These are phyloP conservation scores for Hedychridium roseum DNA, from an alignment of 2,888 invertebrate genomes.

Conservation along the genomic window DNA sequence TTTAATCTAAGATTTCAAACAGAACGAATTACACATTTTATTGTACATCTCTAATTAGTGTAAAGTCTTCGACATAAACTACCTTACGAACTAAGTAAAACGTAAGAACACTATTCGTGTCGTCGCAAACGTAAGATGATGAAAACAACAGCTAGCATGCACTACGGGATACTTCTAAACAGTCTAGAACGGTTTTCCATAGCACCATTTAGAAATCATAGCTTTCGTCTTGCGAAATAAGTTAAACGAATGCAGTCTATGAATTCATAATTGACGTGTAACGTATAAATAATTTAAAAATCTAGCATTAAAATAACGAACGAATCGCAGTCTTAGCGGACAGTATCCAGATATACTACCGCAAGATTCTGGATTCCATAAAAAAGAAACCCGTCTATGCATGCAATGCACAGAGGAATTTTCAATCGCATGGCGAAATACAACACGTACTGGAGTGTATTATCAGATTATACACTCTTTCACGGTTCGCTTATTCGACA, in stretches of 20 bases:
- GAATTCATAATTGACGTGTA: neutral
- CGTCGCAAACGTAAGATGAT: slow-evolving; percentile 14
- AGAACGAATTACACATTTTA: slow-evolving; percentile 13
- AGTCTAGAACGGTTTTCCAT: slow-evolving; percentile 15
- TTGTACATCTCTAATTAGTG: slow-evolving; percentile 6
- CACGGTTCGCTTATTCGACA: too few relatives aligned
- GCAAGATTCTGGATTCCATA: too few relatives aligned
- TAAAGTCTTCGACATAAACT: slow-evolving; percentile 1
- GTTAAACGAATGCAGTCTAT: slow-evolving; percentile 28
- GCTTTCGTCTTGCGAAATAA: slow-evolving; percentile 15
- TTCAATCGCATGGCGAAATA: too few relatives aligned
- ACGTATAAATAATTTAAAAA: too few relatives aligned
- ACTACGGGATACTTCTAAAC: slow-evolving; percentile 25
- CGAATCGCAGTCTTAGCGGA: neutral
- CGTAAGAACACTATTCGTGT: neutral
- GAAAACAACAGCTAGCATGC: slow-evolving; percentile 33
- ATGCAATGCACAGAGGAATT: too few relatives aligned
- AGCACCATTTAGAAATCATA: slow-evolving; percentile 25
- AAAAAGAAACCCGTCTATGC: too few relatives aligned
- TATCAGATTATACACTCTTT: too few relatives aligned
- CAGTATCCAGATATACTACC: too few relatives aligned
- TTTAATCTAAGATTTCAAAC: slow-evolving; percentile 2
- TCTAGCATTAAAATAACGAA: too few relatives aligned
- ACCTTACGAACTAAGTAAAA: neutral
- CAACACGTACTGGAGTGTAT: too few relatives aligned